A percentile compares a stretch with the other conserved stretches of the same genome.
These are phyloP conservation scores for Sphenodon punctatus DNA, from an alignment of 2,797 vertebrate genomes.

Conservation along the genomic window DNA sequence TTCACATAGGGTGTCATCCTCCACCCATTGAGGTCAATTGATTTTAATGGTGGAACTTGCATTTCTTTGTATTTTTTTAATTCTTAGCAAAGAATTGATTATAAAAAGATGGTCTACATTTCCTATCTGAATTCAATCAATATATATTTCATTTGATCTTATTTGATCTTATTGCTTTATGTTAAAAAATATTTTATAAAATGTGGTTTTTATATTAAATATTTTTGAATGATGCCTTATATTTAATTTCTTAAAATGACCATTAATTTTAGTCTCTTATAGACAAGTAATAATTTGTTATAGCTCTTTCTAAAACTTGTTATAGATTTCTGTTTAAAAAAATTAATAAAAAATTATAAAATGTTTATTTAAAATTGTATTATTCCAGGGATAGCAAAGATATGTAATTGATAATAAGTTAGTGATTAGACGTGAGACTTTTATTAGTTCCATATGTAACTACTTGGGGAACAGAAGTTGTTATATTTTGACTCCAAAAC, in stretches of 20 bases:
- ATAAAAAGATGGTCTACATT: slow-evolving; percentile 15
- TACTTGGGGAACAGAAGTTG: slow-evolving; percentile 1
- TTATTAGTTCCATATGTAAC: background rate
- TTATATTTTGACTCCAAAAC: slow-evolving; percentile 15
- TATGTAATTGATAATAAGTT: slow-evolving; percentile 79
- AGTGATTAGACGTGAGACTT: slow-evolving; percentile 24
- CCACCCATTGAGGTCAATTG: no score
- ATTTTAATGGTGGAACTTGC: no score
- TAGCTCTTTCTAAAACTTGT: slow-evolving; percentile 37
- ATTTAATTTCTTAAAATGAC: slow-evolving; percentile 9
- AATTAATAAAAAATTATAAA: slow-evolving; percentile 36
- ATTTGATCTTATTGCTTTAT: slow-evolving; percentile 16
- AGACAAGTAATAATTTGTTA: slow-evolving; percentile 26
- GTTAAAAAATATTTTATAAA: slow-evolving; percentile 40
- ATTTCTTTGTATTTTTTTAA: slow-evolving; percentile 38
- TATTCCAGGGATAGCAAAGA: slow-evolving; percentile 48
- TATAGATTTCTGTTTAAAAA: slow-evolving; percentile 28
- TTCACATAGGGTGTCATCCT: no score
- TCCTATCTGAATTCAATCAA: slow-evolving; percentile 34
- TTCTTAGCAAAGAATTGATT: background rate
- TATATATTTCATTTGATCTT: slow-evolving; percentile 45
- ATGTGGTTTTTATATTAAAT: slow-evolving; percentile 25
- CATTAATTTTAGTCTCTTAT: background rate
- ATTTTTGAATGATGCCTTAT: slow-evolving; percentile 27
- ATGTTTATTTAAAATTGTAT: slow-evolving; percentile 45